Conservation (phyloP, 1,140 invertebrate genomes). For the Lepidurus couesii region DNA sequence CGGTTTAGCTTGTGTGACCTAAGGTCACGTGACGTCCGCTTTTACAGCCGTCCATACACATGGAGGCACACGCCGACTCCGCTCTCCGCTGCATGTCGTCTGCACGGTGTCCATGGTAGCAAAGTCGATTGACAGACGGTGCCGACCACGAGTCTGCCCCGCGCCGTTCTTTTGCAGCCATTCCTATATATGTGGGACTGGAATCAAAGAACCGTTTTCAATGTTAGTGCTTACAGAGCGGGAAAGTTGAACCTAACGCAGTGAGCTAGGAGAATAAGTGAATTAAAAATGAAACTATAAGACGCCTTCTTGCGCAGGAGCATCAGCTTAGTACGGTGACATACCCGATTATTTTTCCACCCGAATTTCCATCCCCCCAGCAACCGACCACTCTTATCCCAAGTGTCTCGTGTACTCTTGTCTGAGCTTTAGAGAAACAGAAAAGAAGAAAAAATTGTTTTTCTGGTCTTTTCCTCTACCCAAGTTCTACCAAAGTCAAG, state of each 20-base stretch:
- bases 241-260: no score
- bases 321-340: neutral
- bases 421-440: no score
- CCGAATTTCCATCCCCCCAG: neutral
- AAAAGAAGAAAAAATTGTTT: no score
- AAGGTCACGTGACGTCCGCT: neutral
- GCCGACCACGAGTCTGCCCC: neutral
- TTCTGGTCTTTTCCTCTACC: no score
- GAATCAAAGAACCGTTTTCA: neutral
- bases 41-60: neutral
- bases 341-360: neutral
- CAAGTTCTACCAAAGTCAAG: no score
- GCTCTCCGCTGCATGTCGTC: neutral
- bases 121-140: conserved; percentile 2
- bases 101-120: conserved; percentile 8
- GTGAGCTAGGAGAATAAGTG: no score
- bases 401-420: no score
- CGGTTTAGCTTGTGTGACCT: neutral
- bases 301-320: neutral
- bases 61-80: neutral
- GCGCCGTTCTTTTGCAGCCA: neutral
- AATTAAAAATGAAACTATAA: no score
- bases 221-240: no score
- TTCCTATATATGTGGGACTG: neutral
- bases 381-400: no score